Evolutionary conservation across 2,797 vertebrate species (phyloP).

Genomic region (Squalus acanthias): DNA sequence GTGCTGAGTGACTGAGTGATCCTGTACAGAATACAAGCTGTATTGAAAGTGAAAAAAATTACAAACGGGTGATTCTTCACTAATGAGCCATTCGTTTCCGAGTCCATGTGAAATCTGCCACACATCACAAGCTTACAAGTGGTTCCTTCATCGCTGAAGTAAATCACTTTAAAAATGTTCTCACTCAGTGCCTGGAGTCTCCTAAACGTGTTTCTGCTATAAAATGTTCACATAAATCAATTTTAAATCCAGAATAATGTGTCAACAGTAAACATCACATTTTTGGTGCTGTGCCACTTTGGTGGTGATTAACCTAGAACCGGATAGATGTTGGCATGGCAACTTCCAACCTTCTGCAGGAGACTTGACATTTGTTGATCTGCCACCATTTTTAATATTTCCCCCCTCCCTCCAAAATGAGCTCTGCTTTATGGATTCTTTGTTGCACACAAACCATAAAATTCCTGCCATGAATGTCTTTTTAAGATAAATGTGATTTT

Average conservation of each 20-base stretch:
- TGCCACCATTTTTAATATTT: neutral
- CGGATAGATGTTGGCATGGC: neutral
- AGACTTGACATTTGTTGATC: neutral
- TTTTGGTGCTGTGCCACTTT: neutral
- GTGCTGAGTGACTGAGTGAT: slow-evolving; percentile 37
- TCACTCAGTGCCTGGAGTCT: slow-evolving; percentile 27
- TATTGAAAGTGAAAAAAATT: slow-evolving; percentile 33
- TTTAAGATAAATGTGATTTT: neutral
- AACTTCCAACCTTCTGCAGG: neutral
- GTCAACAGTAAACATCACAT: neutral
- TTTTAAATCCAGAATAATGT: neutral
- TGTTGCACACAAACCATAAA: neutral
- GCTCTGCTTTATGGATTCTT: neutral
- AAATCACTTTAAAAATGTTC: slow-evolving; percentile 32
- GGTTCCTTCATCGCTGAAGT: slow-evolving; percentile 6
- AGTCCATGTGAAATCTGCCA: slow-evolving; percentile 17
- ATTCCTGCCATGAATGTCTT: neutral
- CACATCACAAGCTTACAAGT: slow-evolving; percentile 28
- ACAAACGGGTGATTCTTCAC: slow-evolving; percentile 29
- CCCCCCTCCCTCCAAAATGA: neutral
- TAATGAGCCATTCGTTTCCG: slow-evolving; percentile 34
- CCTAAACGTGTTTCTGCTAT: neutral
- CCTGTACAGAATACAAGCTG: slow-evolving; percentile 29
- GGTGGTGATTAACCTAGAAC: neutral
- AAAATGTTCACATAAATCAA: slow-evolving; percentile 36